These are phyloP conservation scores for Patiria miniata DNA, from an alignment of 35 echinoderm and acorn worm species.

Conservation along the genomic window DNA sequence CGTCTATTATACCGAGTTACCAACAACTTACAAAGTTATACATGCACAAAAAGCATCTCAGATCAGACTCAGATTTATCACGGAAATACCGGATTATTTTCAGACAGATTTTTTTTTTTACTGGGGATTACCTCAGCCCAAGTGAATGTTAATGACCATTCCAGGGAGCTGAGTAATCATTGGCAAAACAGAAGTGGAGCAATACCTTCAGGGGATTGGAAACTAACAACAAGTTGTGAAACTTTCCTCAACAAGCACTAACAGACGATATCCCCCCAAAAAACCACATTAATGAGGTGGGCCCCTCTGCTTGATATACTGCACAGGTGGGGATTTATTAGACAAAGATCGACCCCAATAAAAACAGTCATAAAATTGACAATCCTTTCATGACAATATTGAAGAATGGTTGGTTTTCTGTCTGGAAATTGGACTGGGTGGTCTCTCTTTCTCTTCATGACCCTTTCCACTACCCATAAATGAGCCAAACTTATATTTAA, in stretches of 20 bases:
- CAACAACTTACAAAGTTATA: too few relatives aligned
- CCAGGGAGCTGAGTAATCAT: background rate
- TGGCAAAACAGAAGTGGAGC: background rate
- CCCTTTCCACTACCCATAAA: too few relatives aligned
- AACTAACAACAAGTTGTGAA: constrained; percentile 20
- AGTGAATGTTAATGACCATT: constrained; percentile 18
- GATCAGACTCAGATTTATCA: background rate
- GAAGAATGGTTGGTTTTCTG: too few relatives aligned
- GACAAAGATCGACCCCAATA: background rate
- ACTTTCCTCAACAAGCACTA: background rate
- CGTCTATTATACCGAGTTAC: too few relatives aligned
- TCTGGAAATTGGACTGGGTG: too few relatives aligned
- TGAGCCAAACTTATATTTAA: too few relatives aligned
- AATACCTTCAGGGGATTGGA: background rate
- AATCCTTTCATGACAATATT: too few relatives aligned
- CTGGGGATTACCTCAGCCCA: background rate
- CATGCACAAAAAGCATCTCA: background rate
- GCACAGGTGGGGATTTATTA: background rate
- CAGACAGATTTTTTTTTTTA: background rate
- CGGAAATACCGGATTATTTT: background rate
- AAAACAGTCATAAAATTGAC: background rate
- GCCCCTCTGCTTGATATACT: background rate
- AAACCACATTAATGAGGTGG: background rate
- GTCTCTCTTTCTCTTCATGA: too few relatives aligned
- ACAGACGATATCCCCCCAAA: background rate